phyloP scores from a whole-genome alignment of 2,797 vertebrate genomes.

The Lagodon rhomboides region DNA sequence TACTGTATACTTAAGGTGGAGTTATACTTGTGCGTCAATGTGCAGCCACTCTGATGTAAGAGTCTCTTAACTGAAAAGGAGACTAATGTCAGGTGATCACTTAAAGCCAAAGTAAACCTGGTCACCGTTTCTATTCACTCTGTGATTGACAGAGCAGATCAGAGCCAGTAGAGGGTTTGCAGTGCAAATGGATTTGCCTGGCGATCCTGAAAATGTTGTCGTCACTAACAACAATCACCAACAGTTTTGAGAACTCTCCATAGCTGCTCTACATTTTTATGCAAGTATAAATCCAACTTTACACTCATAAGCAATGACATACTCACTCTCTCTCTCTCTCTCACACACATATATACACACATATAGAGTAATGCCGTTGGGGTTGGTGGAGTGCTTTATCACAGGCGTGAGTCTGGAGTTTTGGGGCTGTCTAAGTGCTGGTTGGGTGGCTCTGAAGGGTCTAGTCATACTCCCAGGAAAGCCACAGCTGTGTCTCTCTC shows the following conservation, averaged over 20 bases:
- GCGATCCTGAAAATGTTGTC: background rate
- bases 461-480: slow-evolving; percentile 89
- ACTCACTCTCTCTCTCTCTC: slow-evolving; percentile 30
- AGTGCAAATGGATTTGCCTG: slow-evolving; percentile 4
- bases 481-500: slow-evolving; percentile 89
- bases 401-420: slow-evolving; percentile 89
- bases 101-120: slow-evolving; percentile 7
- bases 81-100: background rate
- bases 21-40: slow-evolving; percentile 29
- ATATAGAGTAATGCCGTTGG: slow-evolving; percentile 32
- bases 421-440: slow-evolving; percentile 77
- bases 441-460: slow-evolving; percentile 50
- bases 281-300: slow-evolving; percentile 57
- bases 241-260: background rate
- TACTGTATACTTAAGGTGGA: slow-evolving; percentile 14
- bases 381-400: slow-evolving; percentile 75
- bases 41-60: background rate
- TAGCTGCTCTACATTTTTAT: slow-evolving; percentile 6
- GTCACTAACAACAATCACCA: background rate
- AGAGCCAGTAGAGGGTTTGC: background rate
- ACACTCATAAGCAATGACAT: slow-evolving; percentile 59
- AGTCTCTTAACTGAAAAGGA: background rate
- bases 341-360: slow-evolving; percentile 4
- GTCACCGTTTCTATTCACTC: background rate
- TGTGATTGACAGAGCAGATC: background rate